Conservation (phyloP, 1,140 invertebrate genomes). For the Drosophila melanica region DNA sequence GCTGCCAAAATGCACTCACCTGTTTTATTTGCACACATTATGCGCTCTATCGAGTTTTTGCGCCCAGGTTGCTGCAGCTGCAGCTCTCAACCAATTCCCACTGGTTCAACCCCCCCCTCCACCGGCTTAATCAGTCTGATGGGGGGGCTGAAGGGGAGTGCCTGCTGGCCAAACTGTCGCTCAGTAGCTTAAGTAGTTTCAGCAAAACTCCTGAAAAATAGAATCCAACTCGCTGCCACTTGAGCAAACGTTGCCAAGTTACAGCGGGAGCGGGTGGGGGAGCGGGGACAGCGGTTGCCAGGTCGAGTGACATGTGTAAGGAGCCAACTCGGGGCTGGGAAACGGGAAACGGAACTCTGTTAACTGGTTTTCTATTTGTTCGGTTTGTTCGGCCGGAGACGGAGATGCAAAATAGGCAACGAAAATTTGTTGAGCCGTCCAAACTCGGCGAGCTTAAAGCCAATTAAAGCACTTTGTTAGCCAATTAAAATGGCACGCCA, state of each 20-base stretch:
- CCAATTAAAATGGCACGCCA: constrained; percentile 70
- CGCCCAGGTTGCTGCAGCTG: constrained; percentile 22
- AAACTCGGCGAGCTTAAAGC: constrained; percentile 50
- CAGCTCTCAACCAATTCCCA: background rate
- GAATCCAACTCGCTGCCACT: constrained; percentile 22
- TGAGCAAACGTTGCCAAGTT: constrained; percentile 33
- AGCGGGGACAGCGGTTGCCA: constrained; percentile 1
- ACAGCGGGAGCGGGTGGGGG: background rate
- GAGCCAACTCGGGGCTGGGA: background rate
- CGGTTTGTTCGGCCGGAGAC: background rate
- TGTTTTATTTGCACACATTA: constrained; percentile 78
- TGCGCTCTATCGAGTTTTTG: constrained; percentile 70
- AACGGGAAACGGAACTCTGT: background rate
- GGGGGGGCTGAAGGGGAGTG: background rate
- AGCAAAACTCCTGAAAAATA: constrained; percentile 15
- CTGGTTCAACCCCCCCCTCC: background rate
- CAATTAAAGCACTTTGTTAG: constrained; percentile 78
- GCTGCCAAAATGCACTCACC: constrained; percentile 58
- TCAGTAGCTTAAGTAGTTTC: constrained; percentile 41
- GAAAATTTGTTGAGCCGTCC: constrained; percentile 20
- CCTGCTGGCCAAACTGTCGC: constrained; percentile 43
- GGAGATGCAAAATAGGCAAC: constrained; percentile 12
- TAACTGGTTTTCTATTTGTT: constrained; percentile 2
- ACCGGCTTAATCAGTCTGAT: constrained; percentile 20
- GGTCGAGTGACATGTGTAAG: constrained; percentile 8